Evolutionary conservation across 2,888 invertebrate genomes (phyloP).

Genomic region (Dioctria rufipes): DNA sequence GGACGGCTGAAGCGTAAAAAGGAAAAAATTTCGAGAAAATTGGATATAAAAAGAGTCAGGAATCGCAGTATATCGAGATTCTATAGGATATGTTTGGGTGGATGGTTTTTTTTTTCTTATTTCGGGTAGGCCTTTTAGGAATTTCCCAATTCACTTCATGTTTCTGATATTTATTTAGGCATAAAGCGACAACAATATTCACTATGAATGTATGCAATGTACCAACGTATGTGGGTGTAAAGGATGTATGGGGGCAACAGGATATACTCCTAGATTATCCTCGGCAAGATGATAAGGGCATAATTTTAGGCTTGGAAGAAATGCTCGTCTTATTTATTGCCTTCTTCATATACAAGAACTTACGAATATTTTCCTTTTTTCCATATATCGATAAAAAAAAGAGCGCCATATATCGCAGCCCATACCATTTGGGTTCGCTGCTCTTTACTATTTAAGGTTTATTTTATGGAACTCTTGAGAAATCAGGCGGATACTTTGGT

Average conservation of each 20-base stretch:
- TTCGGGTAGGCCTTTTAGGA: constrained; percentile 3
- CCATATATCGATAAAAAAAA: no score
- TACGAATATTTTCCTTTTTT: no score
- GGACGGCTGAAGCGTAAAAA: neutral
- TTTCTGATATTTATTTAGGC: constrained; percentile 42
- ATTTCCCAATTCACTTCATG: constrained; percentile 48
- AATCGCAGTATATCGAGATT: constrained; percentile 21
- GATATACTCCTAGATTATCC: neutral
- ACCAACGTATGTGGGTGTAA: neutral
- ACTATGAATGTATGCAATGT: neutral
- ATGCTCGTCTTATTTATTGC: neutral
- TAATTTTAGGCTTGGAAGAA: constrained; percentile 9
- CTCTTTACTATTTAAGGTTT: no score
- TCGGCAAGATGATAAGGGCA: neutral
- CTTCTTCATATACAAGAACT: no score
- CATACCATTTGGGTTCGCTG: no score
- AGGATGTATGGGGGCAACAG: neutral
- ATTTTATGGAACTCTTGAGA: no score
- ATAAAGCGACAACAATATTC: neutral
- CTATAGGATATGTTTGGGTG: no score
- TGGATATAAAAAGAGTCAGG: constrained; percentile 17
- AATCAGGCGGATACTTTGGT: no score
- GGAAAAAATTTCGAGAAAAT: constrained; percentile 3
- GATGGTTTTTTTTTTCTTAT: neutral
- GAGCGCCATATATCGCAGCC: no score